Conservation (phyloP, 2,113 vertebrate species). For the Urocynchramus pylzowi region DNA sequence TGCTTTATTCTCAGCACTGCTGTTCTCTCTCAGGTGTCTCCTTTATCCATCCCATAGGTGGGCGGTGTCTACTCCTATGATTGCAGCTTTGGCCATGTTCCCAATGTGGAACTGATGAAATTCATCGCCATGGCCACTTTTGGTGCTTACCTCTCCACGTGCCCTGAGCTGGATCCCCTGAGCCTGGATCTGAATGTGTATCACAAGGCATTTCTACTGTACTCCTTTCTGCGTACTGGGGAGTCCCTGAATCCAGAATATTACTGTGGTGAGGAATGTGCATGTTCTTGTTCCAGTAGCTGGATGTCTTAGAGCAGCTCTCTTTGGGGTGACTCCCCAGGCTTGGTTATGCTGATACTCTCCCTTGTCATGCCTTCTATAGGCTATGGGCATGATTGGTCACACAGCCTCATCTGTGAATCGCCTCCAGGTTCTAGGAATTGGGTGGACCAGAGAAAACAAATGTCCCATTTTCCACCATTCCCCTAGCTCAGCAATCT, state of each 20-base stretch:
- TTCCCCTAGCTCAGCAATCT: background rate
- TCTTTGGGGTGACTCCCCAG: background rate
- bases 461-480: background rate
- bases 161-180: slow-evolving; percentile 81
- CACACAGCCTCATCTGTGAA: background rate
- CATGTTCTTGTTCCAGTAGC: background rate
- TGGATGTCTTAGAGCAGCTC: background rate
- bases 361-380: background rate
- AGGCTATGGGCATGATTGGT: background rate
- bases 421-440: background rate
- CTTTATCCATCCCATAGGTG: slow-evolving; percentile 73
- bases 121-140: slow-evolving; percentile 97
- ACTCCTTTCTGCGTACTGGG: slow-evolving; percentile 90
- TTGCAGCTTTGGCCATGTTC: slow-evolving; percentile 95
- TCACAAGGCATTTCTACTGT: slow-evolving; percentile 92
- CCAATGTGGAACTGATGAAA: slow-evolving; percentile 98
- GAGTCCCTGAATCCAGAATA: slow-evolving; percentile 93
- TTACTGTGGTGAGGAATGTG: slow-evolving; percentile 82
- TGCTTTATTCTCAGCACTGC: background rate
- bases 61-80: slow-evolving; percentile 94
- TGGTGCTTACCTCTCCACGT: slow-evolving; percentile 91
- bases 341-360: background rate
- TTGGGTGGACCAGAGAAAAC: background rate
- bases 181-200: slow-evolving; percentile 88
- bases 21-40: background rate